Conservation (phyloP, 2,888 invertebrate genomes). For the Lampropteryx suffumata region DNA sequence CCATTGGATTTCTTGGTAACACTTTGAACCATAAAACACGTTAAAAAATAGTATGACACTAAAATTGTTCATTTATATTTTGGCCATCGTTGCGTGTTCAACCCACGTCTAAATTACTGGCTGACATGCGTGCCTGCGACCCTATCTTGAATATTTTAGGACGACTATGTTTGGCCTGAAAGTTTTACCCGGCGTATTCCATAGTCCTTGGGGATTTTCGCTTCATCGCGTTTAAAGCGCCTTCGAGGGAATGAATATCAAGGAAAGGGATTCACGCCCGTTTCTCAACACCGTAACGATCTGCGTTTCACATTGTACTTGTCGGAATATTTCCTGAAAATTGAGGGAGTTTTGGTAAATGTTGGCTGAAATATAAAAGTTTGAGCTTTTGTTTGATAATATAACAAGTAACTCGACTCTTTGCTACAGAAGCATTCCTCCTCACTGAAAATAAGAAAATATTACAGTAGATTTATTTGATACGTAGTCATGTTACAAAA, state of each 20-base stretch:
- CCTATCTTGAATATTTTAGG: conserved; percentile 70
- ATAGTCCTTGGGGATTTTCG: conserved; percentile 49
- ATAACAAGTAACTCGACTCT: neutral
- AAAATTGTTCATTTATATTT: conserved; percentile 42
- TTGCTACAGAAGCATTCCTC: neutral
- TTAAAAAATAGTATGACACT: conserved; percentile 17
- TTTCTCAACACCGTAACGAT: conserved; percentile 40
- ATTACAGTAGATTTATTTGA: too few species aligned
- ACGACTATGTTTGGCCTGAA: conserved; percentile 50
- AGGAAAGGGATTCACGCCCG: conserved; percentile 40
- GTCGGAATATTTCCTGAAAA: conserved; percentile 25
- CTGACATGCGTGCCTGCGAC: conserved; percentile 62
- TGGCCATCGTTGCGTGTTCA: conserved; percentile 67
- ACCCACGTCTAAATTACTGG: conserved; percentile 65
- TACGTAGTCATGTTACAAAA: conserved; percentile 2
- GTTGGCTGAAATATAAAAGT: conserved; percentile 2
- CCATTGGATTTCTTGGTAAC: too few species aligned
- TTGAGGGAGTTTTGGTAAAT: conserved; percentile 16
- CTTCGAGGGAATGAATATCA: conserved; percentile 41
- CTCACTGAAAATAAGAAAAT: neutral
- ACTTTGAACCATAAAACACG: neutral
- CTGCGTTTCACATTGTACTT: conserved; percentile 37
- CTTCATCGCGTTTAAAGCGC: conserved; percentile 55
- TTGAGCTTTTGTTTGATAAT: neutral
- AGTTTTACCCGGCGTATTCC: conserved; percentile 41